Base-by-base conservation (phyloP, 2,888 invertebrate species). In the Agrotis ipsilon region DNA sequence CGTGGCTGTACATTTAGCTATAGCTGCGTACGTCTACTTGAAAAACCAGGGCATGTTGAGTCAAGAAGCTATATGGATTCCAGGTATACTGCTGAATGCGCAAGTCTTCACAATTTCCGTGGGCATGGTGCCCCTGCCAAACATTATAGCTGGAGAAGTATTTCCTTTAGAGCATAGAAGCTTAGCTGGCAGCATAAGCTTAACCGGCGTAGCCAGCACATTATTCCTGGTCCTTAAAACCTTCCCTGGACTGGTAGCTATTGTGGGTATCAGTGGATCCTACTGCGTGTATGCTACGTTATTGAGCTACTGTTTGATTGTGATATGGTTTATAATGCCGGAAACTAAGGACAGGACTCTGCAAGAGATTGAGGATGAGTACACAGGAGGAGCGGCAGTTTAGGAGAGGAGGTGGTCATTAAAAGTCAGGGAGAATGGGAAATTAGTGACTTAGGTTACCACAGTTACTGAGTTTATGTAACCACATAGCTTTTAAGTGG, bases 261-360 rank as follows among this genome's bases (percentile, higher is more conserved):
- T 78, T 19, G 88, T 97, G 43, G 97, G 97, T 3, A 91, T 96
- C 14, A 92, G 95, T 21, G 97, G 97, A 16, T 96, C 97, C 0
- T 98, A 97, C 86, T 84, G 93, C 0, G 84, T 97, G 57, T 97
- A 97, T 86, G 94, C 96, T 14, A 96, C 95, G 1, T 81, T 93
- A 0, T 91, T 97, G 65, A 92, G 96, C 0, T 90, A 97, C 7
- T 84, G 96, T 39, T 96, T 97, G 46, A 89, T 96, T 3, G 81
- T 97, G 0, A 96, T 97, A 71, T 93, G 97, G 76, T 94, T 96
- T 65, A 86, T 96, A 62, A 88, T 97, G 67, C 97, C 97, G 0
- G 97, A 97, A 89, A 98, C 97, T 0, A 97, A 96, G 80, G 97
- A 97, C 5, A 97, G 96, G 80, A 97, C 97, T 0, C 90, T 97